Base-by-base conservation (phyloP, 2,797 vertebrate genomes). In the Lindbergichthys nudifrons region DNA sequence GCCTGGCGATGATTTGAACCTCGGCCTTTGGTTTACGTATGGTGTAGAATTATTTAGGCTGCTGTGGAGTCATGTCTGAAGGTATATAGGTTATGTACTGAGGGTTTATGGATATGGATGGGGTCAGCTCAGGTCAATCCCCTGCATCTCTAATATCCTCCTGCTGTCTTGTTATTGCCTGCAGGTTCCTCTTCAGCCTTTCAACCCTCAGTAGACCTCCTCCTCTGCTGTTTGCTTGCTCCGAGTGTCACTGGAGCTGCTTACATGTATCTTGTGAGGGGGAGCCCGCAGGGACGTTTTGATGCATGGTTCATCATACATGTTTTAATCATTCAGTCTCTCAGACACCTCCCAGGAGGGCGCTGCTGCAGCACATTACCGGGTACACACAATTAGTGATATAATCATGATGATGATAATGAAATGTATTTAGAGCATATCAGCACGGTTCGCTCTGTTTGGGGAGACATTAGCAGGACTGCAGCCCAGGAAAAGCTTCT, bases 401-500 rank as follows among this genome's bases (percentile, higher is more conserved):
- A 94, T 94, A 92, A 94, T 95, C 92, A 93, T 92, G 87, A 92
- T 92, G 91, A 93, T 93, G 91, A 94, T 94, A 94, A 95, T 95
- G 93, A 95, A 95, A 95, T 94, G 94, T 93, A 94, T 95, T 95
- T 94, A 93, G 94, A 95, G 93, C 94, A 93, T 84, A 92, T 92
- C 88, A 91, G 80, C 72, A 23, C 47, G 78, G 72, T 82, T 87
- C 74, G 45, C 36, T 84, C 72, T 80, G 90, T 88, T 89, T 43
- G 3, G 82, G 77, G 85, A 89, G 87, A 87, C 78, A 75, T 82
- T 84, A 87, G 87, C 83, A 75, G 81, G 82, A 88, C 84, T 81
- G 86, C 78, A 82, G 82, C 80, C 74, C 69, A 43, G 72, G 77
- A 91, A 83, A 88, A 80, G 87, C 77, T 56, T 70, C 60, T 32